Evolutionary conservation across 1,140 invertebrate genomes (phyloP).

Genomic region (Bombyx mandarina): DNA sequence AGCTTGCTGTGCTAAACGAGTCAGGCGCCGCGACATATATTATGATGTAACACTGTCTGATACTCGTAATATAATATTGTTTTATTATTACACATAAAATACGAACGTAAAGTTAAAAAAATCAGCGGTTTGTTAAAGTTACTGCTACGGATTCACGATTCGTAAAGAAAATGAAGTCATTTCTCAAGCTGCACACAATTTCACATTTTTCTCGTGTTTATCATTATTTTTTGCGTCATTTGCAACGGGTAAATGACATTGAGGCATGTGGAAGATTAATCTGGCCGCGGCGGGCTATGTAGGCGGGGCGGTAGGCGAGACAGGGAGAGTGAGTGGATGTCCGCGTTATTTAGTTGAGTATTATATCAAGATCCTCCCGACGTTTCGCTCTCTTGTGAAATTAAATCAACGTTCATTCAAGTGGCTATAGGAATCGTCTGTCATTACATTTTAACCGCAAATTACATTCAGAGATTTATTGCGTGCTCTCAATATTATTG

Average conservation of each 20-base stretch:
- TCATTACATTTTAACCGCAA: constrained; percentile 17
- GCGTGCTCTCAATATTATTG: not conserved
- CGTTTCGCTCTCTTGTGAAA: constrained; percentile 28
- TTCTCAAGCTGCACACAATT: not conserved
- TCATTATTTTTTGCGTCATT: constrained; percentile 51
- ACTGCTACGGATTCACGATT: not conserved
- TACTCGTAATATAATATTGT: too few species aligned
- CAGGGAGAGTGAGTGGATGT: constrained; percentile 17
- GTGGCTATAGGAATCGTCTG: constrained; percentile 33
- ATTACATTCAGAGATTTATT: not conserved
- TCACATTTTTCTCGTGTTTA: constrained; percentile 26
- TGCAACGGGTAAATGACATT: constrained; percentile 48
- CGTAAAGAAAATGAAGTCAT: not conserved
- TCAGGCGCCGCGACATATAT: too few species aligned
- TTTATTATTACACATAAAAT: too few species aligned
- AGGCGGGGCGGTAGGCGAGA: constrained; percentile 6
- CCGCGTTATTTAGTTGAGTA: constrained; percentile 41
- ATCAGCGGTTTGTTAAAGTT: too few species aligned
- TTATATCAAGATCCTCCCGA: constrained; percentile 37
- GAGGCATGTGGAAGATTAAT: constrained; percentile 55
- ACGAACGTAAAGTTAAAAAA: too few species aligned
- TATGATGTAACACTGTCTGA: too few species aligned
- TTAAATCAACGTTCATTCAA: constrained; percentile 40
- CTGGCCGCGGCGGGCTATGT: constrained; percentile 19
- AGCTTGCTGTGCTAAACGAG: too few species aligned